Base-by-base conservation (phyloP, 1,140 invertebrate species). In the Sipha flava region DNA sequence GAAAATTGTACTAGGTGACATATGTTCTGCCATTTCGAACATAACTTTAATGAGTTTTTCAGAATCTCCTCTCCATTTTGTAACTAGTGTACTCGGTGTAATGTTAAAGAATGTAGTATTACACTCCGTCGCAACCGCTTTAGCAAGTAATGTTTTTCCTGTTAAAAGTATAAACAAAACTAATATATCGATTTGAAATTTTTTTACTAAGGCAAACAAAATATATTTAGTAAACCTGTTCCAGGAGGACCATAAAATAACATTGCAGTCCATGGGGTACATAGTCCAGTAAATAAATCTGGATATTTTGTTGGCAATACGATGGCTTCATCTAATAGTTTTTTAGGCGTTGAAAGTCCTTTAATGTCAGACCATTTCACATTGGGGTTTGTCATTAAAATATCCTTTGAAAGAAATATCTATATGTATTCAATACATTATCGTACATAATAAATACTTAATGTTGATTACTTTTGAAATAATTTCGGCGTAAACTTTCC, bases 41-140 rank as follows among this genome's bases (percentile, higher is more conserved):
- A 98, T 86, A 83, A 92, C 92, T 84, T 93, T 90, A 47, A 96
- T 89, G 81, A 96, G 90, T 86, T 97, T 98, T 87, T 98, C 95
- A 0, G 95, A 97, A 82, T 98, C 95, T 0, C 95, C 96, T 72
- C 96, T 87, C 95, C 95, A 98, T 86, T 98, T 98, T 83, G 94
- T 95, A 5, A 96, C 90, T 26, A 98, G 89, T 1, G 91, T 91
- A 81, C 94, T 95, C 47, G 94, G 92, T 0, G 94, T 93, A 37
- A 98, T 91, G 83, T 97, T 97, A 84, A 98, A 96, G 85, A 97
- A 97, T 0, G 94, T 94, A n/a, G 91, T 91, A 43, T 90, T 87
- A 59, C 92, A 92, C 85, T 97, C 94, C 7, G 90, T 90, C 7
- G 95, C 95, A 0, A 95, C 89, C 0, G 94, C 94, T 86, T 93